Conservation (phyloP, 2,888 invertebrate species). For the Elysia crispata region DNA sequence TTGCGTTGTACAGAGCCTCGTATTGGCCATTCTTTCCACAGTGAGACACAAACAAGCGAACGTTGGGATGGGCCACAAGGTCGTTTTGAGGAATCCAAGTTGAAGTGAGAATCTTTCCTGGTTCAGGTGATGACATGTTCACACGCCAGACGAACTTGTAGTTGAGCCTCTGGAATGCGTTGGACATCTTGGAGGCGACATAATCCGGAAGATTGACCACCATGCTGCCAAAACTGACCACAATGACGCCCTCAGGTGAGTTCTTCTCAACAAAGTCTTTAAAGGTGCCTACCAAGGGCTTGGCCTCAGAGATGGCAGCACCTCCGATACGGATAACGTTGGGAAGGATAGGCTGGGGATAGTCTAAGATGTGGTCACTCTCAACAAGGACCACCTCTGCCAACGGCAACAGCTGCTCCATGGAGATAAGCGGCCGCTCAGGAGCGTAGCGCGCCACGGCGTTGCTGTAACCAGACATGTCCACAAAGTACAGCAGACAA, state of each 20-base stretch:
- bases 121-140: constrained; percentile 47
- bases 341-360: constrained; percentile 54
- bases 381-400: constrained; percentile 53
- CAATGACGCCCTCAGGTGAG: constrained; percentile 52
- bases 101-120: constrained; percentile 49
- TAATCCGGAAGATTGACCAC: constrained; percentile 44
- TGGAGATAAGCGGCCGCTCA: constrained; percentile 48
- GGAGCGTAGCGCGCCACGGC: constrained; percentile 52
- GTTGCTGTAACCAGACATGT: constrained; percentile 46
- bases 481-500: not conserved
- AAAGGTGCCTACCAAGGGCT: constrained; percentile 51
- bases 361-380: constrained; percentile 56
- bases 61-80: constrained; percentile 58
- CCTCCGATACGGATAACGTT: constrained; percentile 58
- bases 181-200: constrained; percentile 46
- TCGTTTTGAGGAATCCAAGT: constrained; percentile 65
- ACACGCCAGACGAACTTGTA: constrained; percentile 50
- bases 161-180: constrained; percentile 48
- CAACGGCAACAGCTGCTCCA: constrained; percentile 42
- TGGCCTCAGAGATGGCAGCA: constrained; percentile 53
- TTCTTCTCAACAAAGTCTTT: constrained; percentile 48
- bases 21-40: constrained; percentile 63
- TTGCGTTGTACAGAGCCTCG: constrained; percentile 63
- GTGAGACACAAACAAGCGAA: constrained; percentile 62
- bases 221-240: constrained; percentile 59